Evolutionary conservation across 92 coral and sea anemone genomes (phyloP).

Genomic region (Phymanthus crucifer): DNA sequence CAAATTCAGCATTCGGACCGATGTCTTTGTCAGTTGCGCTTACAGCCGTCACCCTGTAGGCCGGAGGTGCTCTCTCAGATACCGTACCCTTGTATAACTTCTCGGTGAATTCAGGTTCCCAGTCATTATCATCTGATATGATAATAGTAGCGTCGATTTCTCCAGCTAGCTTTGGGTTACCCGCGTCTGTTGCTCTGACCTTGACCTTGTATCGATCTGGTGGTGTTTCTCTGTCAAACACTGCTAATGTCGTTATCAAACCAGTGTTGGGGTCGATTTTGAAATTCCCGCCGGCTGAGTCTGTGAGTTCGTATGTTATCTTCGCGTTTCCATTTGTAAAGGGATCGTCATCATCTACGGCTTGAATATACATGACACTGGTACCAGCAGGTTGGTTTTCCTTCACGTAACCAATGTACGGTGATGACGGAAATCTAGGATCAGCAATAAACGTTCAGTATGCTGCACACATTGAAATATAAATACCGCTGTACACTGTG

Average conservation of each 20-base stretch:
- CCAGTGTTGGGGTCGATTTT: slow-evolving; percentile 55
- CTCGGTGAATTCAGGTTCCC: slow-evolving; percentile 47
- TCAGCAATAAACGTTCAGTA: not conserved
- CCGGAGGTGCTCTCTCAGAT: slow-evolving; percentile 65
- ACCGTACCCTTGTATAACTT: slow-evolving; percentile 54
- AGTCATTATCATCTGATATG: slow-evolving; percentile 57
- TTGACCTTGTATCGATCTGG: slow-evolving; percentile 63
- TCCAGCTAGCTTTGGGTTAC: slow-evolving; percentile 65
- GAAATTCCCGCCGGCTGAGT: slow-evolving; percentile 60
- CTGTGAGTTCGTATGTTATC: slow-evolving; percentile 52
- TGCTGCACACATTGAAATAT: too few relatives aligned
- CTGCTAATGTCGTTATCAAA: slow-evolving; percentile 43
- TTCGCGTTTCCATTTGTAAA: slow-evolving; percentile 55
- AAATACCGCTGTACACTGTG: too few relatives aligned
- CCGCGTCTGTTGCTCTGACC: slow-evolving; percentile 66
- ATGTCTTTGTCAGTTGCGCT: slow-evolving; percentile 60
- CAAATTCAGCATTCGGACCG: slow-evolving; percentile 61
- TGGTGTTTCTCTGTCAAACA: slow-evolving; percentile 63
- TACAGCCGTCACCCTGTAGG: slow-evolving; percentile 51
- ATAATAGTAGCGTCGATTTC: slow-evolving; percentile 63
- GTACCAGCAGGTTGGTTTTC: slow-evolving; percentile 60
- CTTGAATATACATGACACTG: slow-evolving; percentile 62
- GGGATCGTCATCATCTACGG: slow-evolving; percentile 78
- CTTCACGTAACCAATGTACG: slow-evolving; percentile 68
- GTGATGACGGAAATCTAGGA: slow-evolving; percentile 56